phyloP scores from a whole-genome alignment of 2,888 invertebrate species.

The Nipponacmea schrenckii region DNA sequence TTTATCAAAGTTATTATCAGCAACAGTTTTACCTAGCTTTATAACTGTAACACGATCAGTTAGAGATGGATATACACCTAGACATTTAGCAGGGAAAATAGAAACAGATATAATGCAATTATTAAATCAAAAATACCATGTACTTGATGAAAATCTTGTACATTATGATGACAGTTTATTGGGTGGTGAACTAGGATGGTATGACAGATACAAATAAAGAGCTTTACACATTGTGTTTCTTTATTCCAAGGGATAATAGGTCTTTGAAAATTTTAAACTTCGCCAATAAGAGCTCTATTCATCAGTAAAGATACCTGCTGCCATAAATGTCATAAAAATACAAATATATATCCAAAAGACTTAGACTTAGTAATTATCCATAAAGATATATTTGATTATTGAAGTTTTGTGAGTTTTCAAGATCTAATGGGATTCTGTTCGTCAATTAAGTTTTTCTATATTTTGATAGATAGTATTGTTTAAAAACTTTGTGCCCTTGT shows the following conservation, averaged over 20 bases:
- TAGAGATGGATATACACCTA: conserved; percentile 61
- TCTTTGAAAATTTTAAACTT: background rate
- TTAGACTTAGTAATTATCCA: too few species aligned
- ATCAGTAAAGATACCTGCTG: too few species aligned
- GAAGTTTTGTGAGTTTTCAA: too few species aligned
- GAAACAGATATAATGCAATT: conserved; percentile 43
- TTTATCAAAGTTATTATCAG: conserved; percentile 35
- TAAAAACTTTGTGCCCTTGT: too few species aligned
- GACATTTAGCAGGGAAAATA: conserved; percentile 43
- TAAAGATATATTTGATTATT: too few species aligned
- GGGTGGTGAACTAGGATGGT: conserved; percentile 55
- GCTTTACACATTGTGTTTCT: conserved; percentile 5
- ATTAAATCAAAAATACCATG: conserved; percentile 31
- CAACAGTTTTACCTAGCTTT: conserved; percentile 35
- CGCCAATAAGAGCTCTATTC: background rate
- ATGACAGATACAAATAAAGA: conserved; percentile 18
- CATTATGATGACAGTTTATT: conserved; percentile 52
- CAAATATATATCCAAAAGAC: too few species aligned
- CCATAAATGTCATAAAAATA: too few species aligned
- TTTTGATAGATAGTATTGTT: too few species aligned
- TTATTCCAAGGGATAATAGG: background rate
- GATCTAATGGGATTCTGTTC: too few species aligned
- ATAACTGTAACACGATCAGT: conserved; percentile 58
- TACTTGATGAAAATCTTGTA: conserved; percentile 29
- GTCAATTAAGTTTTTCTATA: too few species aligned